Conservation (phyloP, 2,113 vertebrate genomes). For the Monarcha castaneiventris region DNA sequence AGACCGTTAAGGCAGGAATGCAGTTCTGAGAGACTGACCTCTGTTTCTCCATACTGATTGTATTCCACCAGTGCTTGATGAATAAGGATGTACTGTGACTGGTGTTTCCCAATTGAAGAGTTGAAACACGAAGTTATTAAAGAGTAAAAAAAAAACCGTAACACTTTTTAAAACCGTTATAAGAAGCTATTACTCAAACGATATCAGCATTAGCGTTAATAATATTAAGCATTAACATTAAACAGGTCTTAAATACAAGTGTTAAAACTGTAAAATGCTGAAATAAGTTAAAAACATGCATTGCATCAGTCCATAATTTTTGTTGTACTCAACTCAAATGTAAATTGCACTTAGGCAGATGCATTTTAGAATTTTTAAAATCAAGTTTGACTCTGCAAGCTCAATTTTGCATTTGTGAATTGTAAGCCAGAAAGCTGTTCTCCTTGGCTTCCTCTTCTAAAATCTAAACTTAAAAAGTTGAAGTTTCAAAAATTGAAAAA, state of each 20-base stretch:
- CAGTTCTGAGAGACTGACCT: conserved; percentile 83
- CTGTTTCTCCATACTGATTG: conserved; percentile 93
- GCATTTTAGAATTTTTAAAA: background rate
- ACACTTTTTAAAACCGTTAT: background rate
- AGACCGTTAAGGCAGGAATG: conserved; percentile 77
- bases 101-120: background rate
- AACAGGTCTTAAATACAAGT: background rate
- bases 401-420: background rate
- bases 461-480: background rate
- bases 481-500: background rate
- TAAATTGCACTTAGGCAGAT: background rate
- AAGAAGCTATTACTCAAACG: background rate
- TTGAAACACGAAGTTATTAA: background rate
- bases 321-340: background rate
- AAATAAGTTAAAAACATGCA: background rate
- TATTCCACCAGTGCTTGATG: conserved; percentile 94
- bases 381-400: background rate
- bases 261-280: background rate
- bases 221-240: background rate
- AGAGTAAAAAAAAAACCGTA: background rate
- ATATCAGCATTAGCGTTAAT: background rate
- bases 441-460: background rate
- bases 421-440: background rate
- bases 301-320: background rate
- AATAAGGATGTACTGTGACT: conserved; percentile 97